Conservation (phyloP, 2,113 vertebrate genomes). For the Cardinalis cardinalis region DNA sequence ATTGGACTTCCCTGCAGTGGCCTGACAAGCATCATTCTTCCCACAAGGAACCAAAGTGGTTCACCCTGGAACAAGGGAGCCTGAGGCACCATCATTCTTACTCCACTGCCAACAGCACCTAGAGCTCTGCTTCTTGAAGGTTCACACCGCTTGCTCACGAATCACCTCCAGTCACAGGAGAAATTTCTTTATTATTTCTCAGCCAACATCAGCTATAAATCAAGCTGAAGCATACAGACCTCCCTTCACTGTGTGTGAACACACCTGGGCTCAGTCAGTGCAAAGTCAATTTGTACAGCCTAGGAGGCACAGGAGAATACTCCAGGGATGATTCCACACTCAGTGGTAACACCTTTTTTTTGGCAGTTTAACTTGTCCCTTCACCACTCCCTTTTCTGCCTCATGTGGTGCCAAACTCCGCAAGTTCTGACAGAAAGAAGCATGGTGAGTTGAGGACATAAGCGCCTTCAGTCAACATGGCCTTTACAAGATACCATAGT, state of each 20-base stretch:
- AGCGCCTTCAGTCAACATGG: neutral
- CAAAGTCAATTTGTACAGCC: neutral
- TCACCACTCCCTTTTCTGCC: neutral
- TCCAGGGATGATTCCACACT: neutral
- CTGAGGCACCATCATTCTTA: neutral
- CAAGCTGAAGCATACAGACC: rapidly evolving
- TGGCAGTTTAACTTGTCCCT: neutral
- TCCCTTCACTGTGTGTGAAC: neutral
- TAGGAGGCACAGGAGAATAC: neutral
- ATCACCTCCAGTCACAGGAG: neutral
- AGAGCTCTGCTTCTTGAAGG: neutral
- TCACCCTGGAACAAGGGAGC: neutral
- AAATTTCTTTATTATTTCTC: neutral
- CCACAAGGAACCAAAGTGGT: neutral
- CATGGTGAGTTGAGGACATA: neutral
- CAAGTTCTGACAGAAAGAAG: neutral
- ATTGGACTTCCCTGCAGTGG: neutral
- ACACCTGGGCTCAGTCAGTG: neutral
- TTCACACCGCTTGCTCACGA: neutral
- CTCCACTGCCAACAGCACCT: neutral
- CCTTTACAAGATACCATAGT: neutral
- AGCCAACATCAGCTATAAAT: neutral
- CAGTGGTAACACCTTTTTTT: neutral
- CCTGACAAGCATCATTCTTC: neutral
- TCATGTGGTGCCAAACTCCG: neutral